Evolutionary conservation across 2,888 invertebrate genomes (phyloP), one percentile per base, ranked within the genome.

Genomic region (Leucozona laternaria): DNA sequence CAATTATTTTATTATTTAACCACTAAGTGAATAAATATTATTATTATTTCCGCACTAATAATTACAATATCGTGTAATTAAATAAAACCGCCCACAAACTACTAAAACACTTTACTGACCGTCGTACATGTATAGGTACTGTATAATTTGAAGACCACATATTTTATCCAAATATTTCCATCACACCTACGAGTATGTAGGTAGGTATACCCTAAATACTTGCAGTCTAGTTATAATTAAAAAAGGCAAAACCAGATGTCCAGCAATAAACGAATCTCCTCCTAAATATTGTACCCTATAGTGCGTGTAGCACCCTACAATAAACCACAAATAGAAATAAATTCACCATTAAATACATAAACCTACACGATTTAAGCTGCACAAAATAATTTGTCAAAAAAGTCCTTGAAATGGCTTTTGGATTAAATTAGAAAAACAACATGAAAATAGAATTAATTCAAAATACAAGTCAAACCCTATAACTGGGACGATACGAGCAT

Each of bases 281-380:
- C 17, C 25, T 17, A 22, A 37, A 37, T 37, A 53, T 53, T 2
- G 1, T 13, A 55, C 53, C 31, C 55, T 15, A 2, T 31, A 1
- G 28, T 43, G 22, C 37, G 13, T 11, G 20, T 10, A 40, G 20
- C 20, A 48, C 22, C 22, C 28, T 11, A 62, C 37, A 58, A 50
- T 72, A 40, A 57, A 75, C 83, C 83, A 48, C 79, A 71, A 71
- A 45, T 64, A 57, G 50, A 75, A 66, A 76, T 79, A 45, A 75
- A 70, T 73, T 75, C 28, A 40, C 40, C 48, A 48, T 40, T 58
- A 34, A 57, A 57, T 34, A 37, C 22, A 31, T n/a, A n/a, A n/a
- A n/a, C n/a, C n/a, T n/a, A n/a, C n/a, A 53, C 53, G n/a, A 40
- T 70, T 60, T 70, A 68, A 53, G 34, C 40, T 70, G 57, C 40